Percentiles rank a stretch among this genome's conserved stretches.
These are phyloP conservation scores for Dendronephthya gigantea DNA, from an alignment of 64 coral and sea anemone genomes.

Conservation along the genomic window DNA sequence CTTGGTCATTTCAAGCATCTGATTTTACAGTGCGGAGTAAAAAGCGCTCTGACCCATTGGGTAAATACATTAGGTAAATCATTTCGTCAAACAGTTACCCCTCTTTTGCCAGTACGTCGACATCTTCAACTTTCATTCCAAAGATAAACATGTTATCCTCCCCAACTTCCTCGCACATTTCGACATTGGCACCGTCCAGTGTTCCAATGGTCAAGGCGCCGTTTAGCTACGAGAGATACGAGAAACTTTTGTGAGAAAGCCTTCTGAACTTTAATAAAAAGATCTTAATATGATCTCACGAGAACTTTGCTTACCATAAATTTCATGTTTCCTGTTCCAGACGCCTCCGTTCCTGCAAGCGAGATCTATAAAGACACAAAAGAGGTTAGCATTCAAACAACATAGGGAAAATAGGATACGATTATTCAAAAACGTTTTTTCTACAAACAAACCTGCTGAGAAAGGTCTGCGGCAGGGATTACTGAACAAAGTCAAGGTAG, in stretches of 20 bases:
- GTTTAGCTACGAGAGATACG: too few relatives aligned
- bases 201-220: slow-evolving; percentile 92
- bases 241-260: too few relatives aligned
- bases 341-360: slow-evolving; percentile 88
- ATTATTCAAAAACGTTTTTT: not conserved
- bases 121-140: slow-evolving; percentile 94
- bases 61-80: too few relatives aligned
- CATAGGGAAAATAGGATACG: too few relatives aligned
- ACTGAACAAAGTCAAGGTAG: slow-evolving; percentile 48
- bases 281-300: too few relatives aligned
- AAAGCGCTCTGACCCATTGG: too few relatives aligned
- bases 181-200: slow-evolving; percentile 92
- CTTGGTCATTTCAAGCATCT: too few relatives aligned
- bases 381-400: not conserved
- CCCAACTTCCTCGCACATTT: slow-evolving; percentile 94
- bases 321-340: slow-evolving; percentile 98
- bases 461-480: slow-evolving; percentile 82
- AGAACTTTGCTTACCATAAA: slow-evolving; percentile 58
- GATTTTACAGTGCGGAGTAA: too few relatives aligned
- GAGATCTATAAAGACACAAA: slow-evolving; percentile 59
- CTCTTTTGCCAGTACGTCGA: slow-evolving; percentile 50
- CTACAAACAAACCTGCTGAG: slow-evolving; percentile 54
- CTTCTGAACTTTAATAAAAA: too few relatives aligned
- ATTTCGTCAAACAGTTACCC: too few relatives aligned
- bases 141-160: slow-evolving; percentile 96